phyloP scores from a whole-genome alignment of 2,113 vertebrate genomes.

The Gyps fulvus region DNA sequence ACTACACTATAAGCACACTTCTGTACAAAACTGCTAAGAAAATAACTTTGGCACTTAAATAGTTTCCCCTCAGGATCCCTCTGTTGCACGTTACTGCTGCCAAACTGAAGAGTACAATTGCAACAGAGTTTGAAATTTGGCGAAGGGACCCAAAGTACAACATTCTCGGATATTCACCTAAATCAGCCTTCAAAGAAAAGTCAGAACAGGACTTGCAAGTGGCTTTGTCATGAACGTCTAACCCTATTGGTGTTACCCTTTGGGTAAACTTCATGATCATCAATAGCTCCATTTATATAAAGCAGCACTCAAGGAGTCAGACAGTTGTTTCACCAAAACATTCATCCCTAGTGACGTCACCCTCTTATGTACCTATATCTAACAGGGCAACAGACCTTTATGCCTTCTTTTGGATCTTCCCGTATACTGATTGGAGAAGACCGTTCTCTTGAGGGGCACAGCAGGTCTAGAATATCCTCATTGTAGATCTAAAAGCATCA shows the following conservation, averaged over 20 bases:
- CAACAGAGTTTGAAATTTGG: neutral
- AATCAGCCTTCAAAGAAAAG: neutral
- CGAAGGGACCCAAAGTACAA: neutral
- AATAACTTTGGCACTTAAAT: neutral
- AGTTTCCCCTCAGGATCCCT: neutral
- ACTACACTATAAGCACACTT: no score
- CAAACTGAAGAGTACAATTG: neutral
- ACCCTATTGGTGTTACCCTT: neutral
- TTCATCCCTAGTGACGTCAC: accelerated
- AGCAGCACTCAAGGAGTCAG: neutral
- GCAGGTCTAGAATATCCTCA: constrained; percentile 92
- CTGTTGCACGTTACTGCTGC: neutral
- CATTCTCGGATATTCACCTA: neutral
- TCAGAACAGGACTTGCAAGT: neutral
- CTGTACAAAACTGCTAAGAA: neutral
- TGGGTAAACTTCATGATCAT: no score
- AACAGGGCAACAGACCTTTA: constrained; percentile 79
- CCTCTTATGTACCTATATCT: accelerated
- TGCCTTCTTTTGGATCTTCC: constrained; percentile 94
- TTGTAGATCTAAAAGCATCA: constrained; percentile 87
- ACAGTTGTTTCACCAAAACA: neutral
- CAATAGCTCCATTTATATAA: neutral
- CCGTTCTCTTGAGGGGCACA: constrained; percentile 84
- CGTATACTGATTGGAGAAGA: constrained; percentile 83
- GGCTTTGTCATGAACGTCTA: neutral